phyloP scores from a whole-genome alignment of 2,888 invertebrate species.

The Schrankia costaestrigalis region DNA sequence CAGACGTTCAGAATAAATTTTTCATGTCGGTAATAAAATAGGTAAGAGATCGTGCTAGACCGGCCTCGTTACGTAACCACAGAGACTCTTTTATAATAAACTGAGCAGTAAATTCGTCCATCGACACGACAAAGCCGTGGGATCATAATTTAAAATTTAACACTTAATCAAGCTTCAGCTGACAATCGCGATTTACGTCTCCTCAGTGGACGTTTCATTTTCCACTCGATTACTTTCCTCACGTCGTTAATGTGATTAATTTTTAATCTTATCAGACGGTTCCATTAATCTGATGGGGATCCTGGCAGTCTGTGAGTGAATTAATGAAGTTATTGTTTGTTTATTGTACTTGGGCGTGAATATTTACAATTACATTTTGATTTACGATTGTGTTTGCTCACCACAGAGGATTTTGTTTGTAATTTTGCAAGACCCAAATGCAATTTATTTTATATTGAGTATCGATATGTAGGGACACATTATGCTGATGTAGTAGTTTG shows the following conservation, averaged over 20 bases:
- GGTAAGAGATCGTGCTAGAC: conserved; percentile 15
- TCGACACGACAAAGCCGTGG: conserved; percentile 33
- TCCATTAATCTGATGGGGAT: conserved; percentile 25
- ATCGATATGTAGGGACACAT: no score
- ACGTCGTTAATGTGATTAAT: conserved; percentile 62
- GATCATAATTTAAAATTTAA: conserved; percentile 74
- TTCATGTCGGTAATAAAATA: conserved; percentile 41
- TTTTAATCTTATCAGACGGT: conserved; percentile 57
- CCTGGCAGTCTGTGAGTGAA: conserved; percentile 14
- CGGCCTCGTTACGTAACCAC: conserved; percentile 15
- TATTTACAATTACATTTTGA: conserved; percentile 40
- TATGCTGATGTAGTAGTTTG: no score
- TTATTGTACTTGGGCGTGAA: conserved; percentile 33
- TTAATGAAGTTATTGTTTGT: conserved; percentile 49
- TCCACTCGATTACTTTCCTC: conserved; percentile 60
- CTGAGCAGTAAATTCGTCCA: conserved; percentile 27
- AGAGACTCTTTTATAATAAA: conserved; percentile 21
- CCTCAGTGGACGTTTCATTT: conserved; percentile 60
- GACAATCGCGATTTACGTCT: conserved; percentile 68
- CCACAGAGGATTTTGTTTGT: conserved; percentile 26
- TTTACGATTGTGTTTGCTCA: conserved; percentile 40
- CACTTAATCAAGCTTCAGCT: conserved; percentile 71
- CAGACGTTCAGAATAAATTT: conserved; percentile 37
- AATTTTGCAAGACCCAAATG: conserved; percentile 31
- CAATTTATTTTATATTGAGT: no score